A percentile compares a stretch with the other conserved stretches of the same genome.
These are phyloP conservation scores for Chunga burmeisteri DNA, from an alignment of 2,113 vertebrate genomes.

Conservation along the genomic window DNA sequence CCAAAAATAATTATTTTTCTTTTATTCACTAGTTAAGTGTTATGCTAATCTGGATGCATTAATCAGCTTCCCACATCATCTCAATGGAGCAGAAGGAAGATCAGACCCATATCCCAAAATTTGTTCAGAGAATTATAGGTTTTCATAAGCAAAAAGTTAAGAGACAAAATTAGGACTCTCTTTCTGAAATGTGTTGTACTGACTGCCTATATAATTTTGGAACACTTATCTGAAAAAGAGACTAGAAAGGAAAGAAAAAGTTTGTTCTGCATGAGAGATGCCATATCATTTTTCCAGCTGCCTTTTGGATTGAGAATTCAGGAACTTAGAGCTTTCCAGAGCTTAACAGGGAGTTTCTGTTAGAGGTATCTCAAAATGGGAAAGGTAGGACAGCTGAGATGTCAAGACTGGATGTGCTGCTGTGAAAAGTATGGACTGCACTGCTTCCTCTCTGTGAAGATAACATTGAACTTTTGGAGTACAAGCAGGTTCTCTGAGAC, in stretches of 20 bases:
- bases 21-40: background rate
- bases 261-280: background rate
- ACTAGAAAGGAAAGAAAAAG: background rate
- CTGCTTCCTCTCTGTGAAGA: background rate
- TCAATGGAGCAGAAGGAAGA: background rate
- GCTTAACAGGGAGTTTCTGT: background rate
- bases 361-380: background rate
- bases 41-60: background rate
- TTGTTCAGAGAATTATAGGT: background rate
- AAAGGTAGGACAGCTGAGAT: background rate
- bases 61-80: background rate
- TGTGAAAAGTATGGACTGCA: background rate
- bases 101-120: background rate
- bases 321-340: background rate
- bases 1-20: accelerated
- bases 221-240: background rate
- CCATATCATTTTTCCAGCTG: background rate
- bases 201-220: background rate
- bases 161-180: background rate
- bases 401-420: background rate
- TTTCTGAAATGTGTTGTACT: background rate
- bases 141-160: background rate
- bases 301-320: background rate
- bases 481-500: background rate
- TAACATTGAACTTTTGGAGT: background rate